Percentiles rank a stretch among this genome's conserved stretches.
Evolutionary conservation across 1,140 invertebrate species (phyloP).

Genomic region (Medauroidea extradentata): DNA sequence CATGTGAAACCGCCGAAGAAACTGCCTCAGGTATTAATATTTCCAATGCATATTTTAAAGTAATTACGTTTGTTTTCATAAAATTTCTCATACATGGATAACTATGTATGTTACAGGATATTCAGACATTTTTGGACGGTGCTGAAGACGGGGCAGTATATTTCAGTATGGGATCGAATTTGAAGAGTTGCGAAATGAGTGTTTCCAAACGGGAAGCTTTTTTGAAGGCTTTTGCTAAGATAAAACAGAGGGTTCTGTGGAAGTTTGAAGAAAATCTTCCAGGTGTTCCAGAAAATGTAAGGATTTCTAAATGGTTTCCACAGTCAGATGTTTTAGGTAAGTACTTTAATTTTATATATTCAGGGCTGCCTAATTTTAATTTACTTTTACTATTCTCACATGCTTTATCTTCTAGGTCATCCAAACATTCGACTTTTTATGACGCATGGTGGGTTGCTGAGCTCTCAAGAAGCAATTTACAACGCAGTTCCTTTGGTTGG

Average conservation of each 20-base stretch:
- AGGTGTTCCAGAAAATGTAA: conserved; percentile 30
- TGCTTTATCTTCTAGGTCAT: too few relatives aligned
- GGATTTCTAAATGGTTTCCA: conserved; percentile 40
- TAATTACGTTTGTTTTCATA: too few relatives aligned
- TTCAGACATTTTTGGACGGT: conserved; percentile 48
- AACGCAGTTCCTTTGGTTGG: too few relatives aligned
- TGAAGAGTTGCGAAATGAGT: conserved; percentile 40
- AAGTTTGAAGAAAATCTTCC: conserved; percentile 56
- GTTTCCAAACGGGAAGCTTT: conserved; percentile 37
- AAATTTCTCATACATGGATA: too few relatives aligned
- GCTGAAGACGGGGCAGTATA: conserved; percentile 53
- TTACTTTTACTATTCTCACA: too few relatives aligned
- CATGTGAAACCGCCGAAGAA: conserved; percentile 44
- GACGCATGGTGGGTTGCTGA: too few relatives aligned
- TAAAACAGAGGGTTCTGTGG: conserved; percentile 51
- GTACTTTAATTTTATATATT: too few relatives aligned
- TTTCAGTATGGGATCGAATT: conserved; percentile 55
- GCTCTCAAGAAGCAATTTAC: too few relatives aligned
- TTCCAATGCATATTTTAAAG: too few relatives aligned
- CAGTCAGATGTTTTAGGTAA: conserved; percentile 41
- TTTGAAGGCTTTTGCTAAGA: conserved; percentile 42
- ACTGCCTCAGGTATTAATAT: conserved; percentile 35
- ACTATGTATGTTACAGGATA: conserved; percentile 38
- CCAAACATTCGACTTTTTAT: too few relatives aligned
- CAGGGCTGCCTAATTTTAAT: too few relatives aligned